Conservation (phyloP, 2,888 invertebrate species). For the Slavum lentiscoides region DNA sequence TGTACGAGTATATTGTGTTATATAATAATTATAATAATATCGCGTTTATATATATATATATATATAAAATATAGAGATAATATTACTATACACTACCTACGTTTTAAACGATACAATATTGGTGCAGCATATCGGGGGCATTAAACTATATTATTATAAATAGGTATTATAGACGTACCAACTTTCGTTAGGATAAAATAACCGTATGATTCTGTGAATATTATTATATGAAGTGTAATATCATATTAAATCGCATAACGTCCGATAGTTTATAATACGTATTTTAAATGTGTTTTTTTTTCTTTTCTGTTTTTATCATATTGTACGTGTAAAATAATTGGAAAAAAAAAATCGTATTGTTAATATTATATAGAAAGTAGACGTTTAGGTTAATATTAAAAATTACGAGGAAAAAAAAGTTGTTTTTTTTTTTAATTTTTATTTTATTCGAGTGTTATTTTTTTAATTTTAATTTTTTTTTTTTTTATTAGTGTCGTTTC, state of each 20-base stretch:
- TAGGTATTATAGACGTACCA: slow-evolving; percentile 28
- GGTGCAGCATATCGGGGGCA: slow-evolving; percentile 51
- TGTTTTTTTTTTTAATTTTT: slow-evolving; percentile 8
- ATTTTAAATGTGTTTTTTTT: slow-evolving; percentile 48
- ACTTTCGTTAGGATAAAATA: slow-evolving; percentile 48
- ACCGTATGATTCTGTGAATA: slow-evolving; percentile 27
- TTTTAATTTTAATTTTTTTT: slow-evolving; percentile 41
- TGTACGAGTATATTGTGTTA: no score
- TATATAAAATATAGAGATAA: not conserved
- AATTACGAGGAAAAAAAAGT: slow-evolving; percentile 29
- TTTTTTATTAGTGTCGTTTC: slow-evolving; percentile 37
- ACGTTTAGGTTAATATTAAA: slow-evolving; percentile 35
- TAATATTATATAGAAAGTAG: slow-evolving; percentile 48
- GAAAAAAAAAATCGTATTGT: slow-evolving; percentile 45
- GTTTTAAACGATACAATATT: slow-evolving; percentile 12
- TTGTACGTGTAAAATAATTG: slow-evolving; percentile 44
- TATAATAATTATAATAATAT: not conserved
- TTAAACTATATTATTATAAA: no score
- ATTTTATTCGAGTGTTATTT: slow-evolving; percentile 44
- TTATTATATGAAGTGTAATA: slow-evolving; percentile 21
- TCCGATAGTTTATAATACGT: slow-evolving; percentile 47
- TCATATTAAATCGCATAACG: slow-evolving; percentile 46
- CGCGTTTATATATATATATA: not conserved
- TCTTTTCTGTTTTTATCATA: slow-evolving; percentile 43
- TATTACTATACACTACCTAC: no score